These are phyloP conservation scores for Hydrophis major DNA, from an alignment of 2,797 vertebrate genomes.

Conservation along the genomic window DNA sequence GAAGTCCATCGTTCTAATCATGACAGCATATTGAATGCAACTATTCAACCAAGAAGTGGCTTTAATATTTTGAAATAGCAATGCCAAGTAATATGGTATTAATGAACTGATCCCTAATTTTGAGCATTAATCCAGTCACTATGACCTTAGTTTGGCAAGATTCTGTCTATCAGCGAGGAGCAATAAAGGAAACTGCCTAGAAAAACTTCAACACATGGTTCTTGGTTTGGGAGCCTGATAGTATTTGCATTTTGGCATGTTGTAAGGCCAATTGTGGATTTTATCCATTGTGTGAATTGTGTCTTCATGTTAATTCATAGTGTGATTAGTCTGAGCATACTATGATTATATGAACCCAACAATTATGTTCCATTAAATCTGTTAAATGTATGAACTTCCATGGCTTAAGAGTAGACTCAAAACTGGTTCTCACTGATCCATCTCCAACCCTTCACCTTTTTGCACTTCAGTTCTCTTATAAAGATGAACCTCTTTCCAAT, in stretches of 20 bases:
- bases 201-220: neutral
- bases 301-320: neutral
- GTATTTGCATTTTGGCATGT: neutral
- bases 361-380: neutral
- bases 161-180: neutral
- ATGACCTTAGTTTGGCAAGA: neutral
- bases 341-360: neutral
- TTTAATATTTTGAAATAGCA: neutral
- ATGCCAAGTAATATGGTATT: neutral
- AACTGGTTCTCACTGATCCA: neutral
- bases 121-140: neutral
- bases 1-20: neutral
- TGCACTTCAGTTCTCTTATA: neutral
- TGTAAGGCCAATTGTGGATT: neutral
- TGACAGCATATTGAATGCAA: neutral
- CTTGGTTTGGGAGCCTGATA: neutral
- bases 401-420: neutral
- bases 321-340: neutral
- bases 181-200: neutral
- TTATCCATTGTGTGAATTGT: neutral
- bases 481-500: neutral
- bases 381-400: neutral
- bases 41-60: neutral
- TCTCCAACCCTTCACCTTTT: neutral
- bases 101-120: neutral